Conservation (phyloP, 2,113 vertebrate species). For the Todiramphus chloris region DNA sequence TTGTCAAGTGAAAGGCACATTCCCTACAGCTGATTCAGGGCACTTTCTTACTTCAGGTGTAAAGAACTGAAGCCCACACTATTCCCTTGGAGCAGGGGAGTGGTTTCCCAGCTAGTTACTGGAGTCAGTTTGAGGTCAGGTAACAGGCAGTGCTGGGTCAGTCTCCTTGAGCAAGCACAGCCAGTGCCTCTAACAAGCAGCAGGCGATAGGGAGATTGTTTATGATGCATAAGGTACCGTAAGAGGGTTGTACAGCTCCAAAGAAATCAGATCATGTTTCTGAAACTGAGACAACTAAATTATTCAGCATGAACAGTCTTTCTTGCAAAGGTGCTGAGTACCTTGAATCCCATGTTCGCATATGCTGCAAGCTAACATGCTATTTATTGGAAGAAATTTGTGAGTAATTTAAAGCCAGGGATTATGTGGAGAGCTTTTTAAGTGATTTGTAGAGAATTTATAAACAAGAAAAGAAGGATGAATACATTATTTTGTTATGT, state of each 20-base stretch:
- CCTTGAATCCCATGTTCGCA: neutral
- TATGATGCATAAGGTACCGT: neutral
- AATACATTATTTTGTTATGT: neutral
- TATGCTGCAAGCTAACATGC: neutral
- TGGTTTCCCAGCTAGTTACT: neutral
- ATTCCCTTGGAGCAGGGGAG: neutral
- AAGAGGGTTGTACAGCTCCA: neutral
- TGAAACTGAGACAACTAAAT: neutral
- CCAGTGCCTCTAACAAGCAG: neutral
- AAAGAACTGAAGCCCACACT: neutral
- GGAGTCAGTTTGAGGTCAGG: neutral
- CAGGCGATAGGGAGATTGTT: neutral
- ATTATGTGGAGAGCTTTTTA: neutral
- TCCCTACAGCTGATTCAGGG: neutral
- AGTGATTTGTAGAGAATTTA: neutral
- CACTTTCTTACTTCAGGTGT: neutral
- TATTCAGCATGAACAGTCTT: neutral
- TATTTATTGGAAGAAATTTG: neutral
- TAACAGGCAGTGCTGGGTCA: neutral
- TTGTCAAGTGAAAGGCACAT: neutral
- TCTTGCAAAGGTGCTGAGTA: neutral
- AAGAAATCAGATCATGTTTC: constrained; percentile 5
- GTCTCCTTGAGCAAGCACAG: neutral
- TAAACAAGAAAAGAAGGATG: neutral
- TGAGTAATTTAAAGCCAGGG: neutral